These are phyloP conservation scores for Tenualosa ilisha DNA, from an alignment of 2,797 vertebrate genomes.

Conservation along the genomic window DNA sequence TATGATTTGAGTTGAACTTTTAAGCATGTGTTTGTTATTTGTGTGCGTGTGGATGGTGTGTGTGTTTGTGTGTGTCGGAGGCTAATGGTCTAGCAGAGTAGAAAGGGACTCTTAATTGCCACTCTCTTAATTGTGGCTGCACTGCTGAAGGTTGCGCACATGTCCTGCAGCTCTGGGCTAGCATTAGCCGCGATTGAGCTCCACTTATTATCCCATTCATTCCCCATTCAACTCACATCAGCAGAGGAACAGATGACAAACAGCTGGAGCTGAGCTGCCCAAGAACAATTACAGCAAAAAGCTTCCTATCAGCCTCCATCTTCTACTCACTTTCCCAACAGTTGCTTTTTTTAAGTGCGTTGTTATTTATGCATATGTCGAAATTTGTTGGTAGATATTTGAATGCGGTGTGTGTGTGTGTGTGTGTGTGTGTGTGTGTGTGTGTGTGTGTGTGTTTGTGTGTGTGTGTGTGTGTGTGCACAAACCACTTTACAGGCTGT, in stretches of 20 bases:
- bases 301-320: background rate
- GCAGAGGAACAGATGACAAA: background rate
- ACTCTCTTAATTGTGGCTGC: too few species aligned
- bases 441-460: background rate
- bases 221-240: background rate
- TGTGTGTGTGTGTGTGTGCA: background rate
- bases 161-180: background rate
- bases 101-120: background rate
- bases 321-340: background rate
- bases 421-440: background rate
- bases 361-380: background rate
- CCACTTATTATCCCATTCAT: background rate
- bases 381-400: background rate
- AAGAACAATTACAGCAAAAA: conserved; percentile 17
- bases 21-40: background rate
- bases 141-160: too few species aligned
- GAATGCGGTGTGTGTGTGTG: background rate
- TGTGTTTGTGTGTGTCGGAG: too few species aligned
- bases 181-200: background rate
- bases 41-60: background rate
- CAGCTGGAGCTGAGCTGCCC: background rate
- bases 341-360: background rate
- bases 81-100: background rate
- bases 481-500: background rate
- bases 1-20: background rate